Percentiles rank a stretch among this genome's conserved stretches.
Conservation (phyloP, 2,113 vertebrate species). For the Narcine bancroftii region DNA sequence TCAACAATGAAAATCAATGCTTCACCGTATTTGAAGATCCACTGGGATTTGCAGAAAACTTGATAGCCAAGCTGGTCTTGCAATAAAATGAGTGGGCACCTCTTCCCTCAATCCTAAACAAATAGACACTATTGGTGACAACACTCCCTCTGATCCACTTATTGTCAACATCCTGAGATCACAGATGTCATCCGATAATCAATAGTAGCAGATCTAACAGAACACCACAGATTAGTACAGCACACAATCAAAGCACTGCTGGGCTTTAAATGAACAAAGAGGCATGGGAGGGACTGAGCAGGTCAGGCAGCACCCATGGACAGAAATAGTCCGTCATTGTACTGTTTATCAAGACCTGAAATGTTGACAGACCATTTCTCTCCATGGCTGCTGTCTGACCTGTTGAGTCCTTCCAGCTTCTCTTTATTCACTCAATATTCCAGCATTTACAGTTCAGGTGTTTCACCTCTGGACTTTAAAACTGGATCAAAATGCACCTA, state of each 20-base stretch:
- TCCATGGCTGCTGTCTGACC: no score
- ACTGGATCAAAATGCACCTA: background rate
- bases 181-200: background rate
- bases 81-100: background rate
- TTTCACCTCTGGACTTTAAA: background rate
- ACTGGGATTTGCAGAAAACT: background rate
- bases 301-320: no score
- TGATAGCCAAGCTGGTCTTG: background rate
- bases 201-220: no score
- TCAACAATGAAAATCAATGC: background rate
- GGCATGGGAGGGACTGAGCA: no score
- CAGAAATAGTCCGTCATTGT: no score
- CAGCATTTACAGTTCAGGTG: no score
- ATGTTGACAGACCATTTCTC: no score
- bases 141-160: background rate
- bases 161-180: background rate
- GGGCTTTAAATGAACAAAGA: background rate
- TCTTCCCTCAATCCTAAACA: background rate
- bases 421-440: no score
- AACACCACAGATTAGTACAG: background rate
- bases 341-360: no score
- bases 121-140: background rate
- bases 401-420: no score
- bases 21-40: background rate
- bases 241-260: background rate